Evolutionary conservation across 2,797 vertebrate species (phyloP), one percentile per base, ranked within the genome.

Genomic region (Champsocephalus gunnari): DNA sequence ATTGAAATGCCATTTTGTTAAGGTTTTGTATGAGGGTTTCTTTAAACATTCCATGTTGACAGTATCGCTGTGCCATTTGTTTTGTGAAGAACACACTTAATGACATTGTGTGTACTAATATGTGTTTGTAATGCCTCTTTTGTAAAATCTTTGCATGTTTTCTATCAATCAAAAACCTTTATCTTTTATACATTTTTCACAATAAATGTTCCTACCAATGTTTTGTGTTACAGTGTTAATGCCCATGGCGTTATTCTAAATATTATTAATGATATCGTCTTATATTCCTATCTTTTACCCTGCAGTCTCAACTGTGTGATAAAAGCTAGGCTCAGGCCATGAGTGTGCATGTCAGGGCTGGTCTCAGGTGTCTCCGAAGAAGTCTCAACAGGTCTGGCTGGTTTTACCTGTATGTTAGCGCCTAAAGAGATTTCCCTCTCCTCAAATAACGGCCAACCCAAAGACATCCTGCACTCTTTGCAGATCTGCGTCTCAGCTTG

Each of bases 151-250:
- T 85, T 90, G 90, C 87, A 88, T 90, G 82, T 89, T 90, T 63
- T 87, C 75, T 85, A 85, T 88, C 82, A 86, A 82, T 89, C 73
- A 78, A 86, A 87, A 9, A 57, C 64, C 80, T 90, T 87, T 91
- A 87, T 89, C 86, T 89, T 93, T 93, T 93, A 75, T 92, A 88
- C 79, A 83, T 84, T 87, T 89, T 94, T 71, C 87, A 89, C 89
- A 95, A 94, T 94, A 94, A 95, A 95, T 77, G 57, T 82, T 50
- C 86, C 86, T 82, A 34, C 55, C 87, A 80, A 84, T 76, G 41
- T 70, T 47, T 72, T 5, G 24, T 17, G 1, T 57, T 48, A n/a
- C 41, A 60, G 17, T 9, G 41, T 53, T 7, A 32, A 49, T 44
- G 5, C 13, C 9, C 3, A 5, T 47, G 12, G 17, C 14, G 4